Evolutionary conservation across 2,113 vertebrate genomes (phyloP), one percentile per base, ranked within the genome.

Genomic region (Nematolebias whitei): DNA sequence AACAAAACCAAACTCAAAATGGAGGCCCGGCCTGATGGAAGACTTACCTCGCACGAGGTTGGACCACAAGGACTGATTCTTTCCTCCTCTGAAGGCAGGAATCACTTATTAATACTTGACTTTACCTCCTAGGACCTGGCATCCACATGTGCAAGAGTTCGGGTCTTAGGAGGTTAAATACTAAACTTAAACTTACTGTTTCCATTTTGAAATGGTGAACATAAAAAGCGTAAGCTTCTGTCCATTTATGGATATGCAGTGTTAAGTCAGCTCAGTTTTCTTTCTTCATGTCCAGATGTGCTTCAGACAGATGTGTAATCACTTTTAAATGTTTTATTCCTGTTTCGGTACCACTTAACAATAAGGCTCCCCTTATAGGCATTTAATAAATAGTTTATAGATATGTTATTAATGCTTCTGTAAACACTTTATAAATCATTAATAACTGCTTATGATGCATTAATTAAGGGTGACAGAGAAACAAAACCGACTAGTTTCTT

Each of bases 1-100:
- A 78, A 55, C 61, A 76, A 63, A 67, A 18, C 0, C 75, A 75
- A 76, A 9, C 65, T 70, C 81, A 69, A 57, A 76, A 80, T 74
- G 38, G 72, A 32, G 76, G 79, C 86, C 74, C 70, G 79, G 84
- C 82, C 86, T 74, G 73, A 79, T 79, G 59, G 61, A 80, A 86
- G 89, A 92, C 89, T 92, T 90, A 92, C 74, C 84, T 88, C 63
- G 69, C 68, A 65, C 5, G 78, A 83, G 80, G 80, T 85, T 85
- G 81, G 86, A 85, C 86, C 88, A 77, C 54, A 78, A 77, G 71
- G 85, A 87, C 85, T 89, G 80, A 88, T 87, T 70, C 68, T 73
- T 82, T 74, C 57, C 74, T 72, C 68, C 76, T 83, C 63, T 79
- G 68, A 68, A 79, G 74, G 84, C 74, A 76, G 69, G 82, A 80